Evolutionary conservation across 2,797 vertebrate genomes (phyloP), one percentile per base, ranked within the genome.

Genomic region (Siniperca undulata): DNA sequence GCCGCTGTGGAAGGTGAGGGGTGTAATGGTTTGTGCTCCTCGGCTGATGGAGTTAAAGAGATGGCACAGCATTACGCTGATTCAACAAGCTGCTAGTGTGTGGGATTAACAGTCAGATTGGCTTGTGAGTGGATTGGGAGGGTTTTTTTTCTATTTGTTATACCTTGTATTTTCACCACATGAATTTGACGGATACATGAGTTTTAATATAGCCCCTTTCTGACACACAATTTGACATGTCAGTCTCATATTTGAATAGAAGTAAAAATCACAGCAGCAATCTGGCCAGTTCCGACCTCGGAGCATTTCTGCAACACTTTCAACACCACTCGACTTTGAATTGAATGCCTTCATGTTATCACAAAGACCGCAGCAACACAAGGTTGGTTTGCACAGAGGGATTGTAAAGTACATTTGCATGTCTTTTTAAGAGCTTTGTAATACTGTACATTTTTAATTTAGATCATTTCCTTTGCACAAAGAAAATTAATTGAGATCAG

Each of bases 21-120:
- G 70, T 61, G 70, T 66, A 70, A 83, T 77, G 77, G 69, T 77
- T 70, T 80, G 67, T 53, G 74, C 58, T 77, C 75, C 30, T 70
- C 22, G 0, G 62, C 69, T 83, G 80, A 77, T 53, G 7, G 60
- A 75, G 80, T 77, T 77, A 74, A 82, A 85, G 76, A 58, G 59
- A 74, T 42, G 50, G 24, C 13, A 1, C 13, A 10, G 52, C 22
- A 17, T 79, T 30, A 38, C 9, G 12, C 59, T 20, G 77, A 44
- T 61, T 78, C 48, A 24, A 59, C 44, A 44, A 55, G 76, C 80
- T 36, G 66, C 24, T 53, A 34, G 30, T 20, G 42, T 36, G 22
- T 36, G 9, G 67, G 68, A 77, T 80, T 77, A 67, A 42, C 8
- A 20, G 65, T 64, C 17, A 13, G n/a, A 74, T 58, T 58, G 62